Conservation (phyloP, 1,140 invertebrate genomes). For the Danaus melanippus region DNA sequence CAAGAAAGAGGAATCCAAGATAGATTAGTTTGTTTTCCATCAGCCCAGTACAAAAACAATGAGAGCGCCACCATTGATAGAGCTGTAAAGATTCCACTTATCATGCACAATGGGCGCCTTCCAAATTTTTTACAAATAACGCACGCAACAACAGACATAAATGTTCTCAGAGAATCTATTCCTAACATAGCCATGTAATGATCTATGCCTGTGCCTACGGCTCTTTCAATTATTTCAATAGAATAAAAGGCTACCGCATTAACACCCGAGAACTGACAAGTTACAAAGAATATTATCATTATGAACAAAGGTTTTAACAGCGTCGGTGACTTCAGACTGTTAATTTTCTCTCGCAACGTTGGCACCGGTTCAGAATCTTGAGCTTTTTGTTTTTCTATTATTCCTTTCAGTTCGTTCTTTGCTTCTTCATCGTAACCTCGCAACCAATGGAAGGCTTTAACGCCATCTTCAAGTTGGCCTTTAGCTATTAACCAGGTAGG, state of each 20-base stretch:
- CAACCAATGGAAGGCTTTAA: constrained; percentile 69
- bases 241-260: constrained; percentile 84
- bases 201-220: constrained; percentile 69
- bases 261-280: constrained; percentile 76
- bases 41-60: constrained; percentile 50
- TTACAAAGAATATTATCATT: constrained; percentile 74
- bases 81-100: constrained; percentile 74
- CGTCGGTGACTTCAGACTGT: constrained; percentile 52
- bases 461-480: constrained; percentile 67
- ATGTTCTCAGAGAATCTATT: constrained; percentile 78
- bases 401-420: constrained; percentile 62
- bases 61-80: constrained; percentile 70
- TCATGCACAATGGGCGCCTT: constrained; percentile 72
- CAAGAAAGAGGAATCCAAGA: constrained; percentile 70
- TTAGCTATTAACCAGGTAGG: constrained; percentile 79
- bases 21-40: constrained; percentile 41
- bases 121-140: constrained; percentile 74
- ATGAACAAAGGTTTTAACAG: constrained; percentile 75
- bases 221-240: constrained; percentile 75
- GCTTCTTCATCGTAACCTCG: constrained; percentile 68
- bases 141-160: constrained; percentile 74
- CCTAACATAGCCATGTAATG: constrained; percentile 76
- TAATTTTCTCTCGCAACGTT: constrained; percentile 46
- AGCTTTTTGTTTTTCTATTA: constrained; percentile 59
- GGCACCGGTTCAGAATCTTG: constrained; percentile 40